These are phyloP conservation scores for Tenebrio molitor DNA, from an alignment of 1,140 invertebrate species.

Conservation along the genomic window DNA sequence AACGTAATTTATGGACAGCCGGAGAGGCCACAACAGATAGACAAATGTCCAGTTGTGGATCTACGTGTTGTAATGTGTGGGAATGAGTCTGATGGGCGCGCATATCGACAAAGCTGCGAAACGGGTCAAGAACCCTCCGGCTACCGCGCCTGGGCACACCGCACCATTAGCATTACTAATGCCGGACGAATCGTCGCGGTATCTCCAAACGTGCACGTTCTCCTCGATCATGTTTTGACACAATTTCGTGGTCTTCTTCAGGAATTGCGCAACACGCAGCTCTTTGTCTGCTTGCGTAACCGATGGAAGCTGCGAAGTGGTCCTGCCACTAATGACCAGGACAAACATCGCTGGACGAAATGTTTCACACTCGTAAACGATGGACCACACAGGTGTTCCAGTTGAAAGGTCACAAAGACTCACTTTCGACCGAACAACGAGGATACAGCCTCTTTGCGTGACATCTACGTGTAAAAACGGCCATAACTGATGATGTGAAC, in stretches of 20 bases:
- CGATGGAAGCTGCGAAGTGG: not conserved
- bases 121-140: conserved; percentile 55
- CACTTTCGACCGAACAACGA: too few species aligned
- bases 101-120: conserved; percentile 55
- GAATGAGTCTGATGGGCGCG: conserved; percentile 51
- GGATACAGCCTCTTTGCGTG: not conserved
- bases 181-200: conserved; percentile 28
- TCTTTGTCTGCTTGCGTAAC: too few species aligned
- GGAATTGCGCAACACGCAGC: too few species aligned
- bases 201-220: conserved; percentile 51
- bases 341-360: not conserved
- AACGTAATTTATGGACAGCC: conserved; percentile 42
- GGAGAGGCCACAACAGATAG: conserved; percentile 34
- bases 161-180: conserved; percentile 56
- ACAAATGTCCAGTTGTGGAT: conserved; percentile 51
- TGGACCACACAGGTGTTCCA: conserved; percentile 2
- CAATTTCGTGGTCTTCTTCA: conserved; percentile 3
- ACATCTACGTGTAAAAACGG: conserved; percentile 11
- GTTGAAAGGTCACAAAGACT: not conserved
- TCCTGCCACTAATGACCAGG: not conserved
- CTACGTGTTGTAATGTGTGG: conserved; percentile 55
- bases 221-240: conserved; percentile 6
- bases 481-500: conserved; percentile 32
- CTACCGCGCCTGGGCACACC: conserved; percentile 47
- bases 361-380: not conserved